Evolutionary conservation across 1,140 invertebrate species (phyloP), one percentile per base, ranked within the genome.

Genomic region (Tribolium madens): DNA sequence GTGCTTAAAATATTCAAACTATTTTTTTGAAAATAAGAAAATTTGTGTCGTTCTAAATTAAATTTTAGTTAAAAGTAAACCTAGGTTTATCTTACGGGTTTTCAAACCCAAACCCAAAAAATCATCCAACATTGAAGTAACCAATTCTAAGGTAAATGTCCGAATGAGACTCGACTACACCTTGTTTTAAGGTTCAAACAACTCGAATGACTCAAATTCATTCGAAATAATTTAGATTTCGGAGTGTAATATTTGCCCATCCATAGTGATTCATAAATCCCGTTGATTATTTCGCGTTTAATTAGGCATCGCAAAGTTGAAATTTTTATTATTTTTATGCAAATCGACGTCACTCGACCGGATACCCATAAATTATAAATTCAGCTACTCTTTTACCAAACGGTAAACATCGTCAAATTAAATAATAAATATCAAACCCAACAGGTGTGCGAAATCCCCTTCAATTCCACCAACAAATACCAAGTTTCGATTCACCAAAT

Each of bases 371-470:
- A 42, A 42, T 42, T 42, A 42, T 42, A n/a, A 42, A 42, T 7
- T 42, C 36, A 42, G n/a, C 36, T n/a, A 42, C 36, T 42, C n/a
- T 9, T 42, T 42, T 42, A 7, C 26, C 6, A 7, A 42, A 42
- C 36, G 6, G 36, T 42, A 42, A 42, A 31, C 26, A 31, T n/a
- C n/a, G n/a, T 6, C 2, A 31, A 31, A 42, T 42, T 42, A 42
- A 42, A 52, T 52, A 12, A 52, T 10, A 12, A 48, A 48, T n/a
- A 48, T 12, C n/a, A 3, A 48, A 48, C 47, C n/a, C 3, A 6
- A 21, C 95, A 96, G 87, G 87, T 95, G 12, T 90, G 89, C 75
- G 95, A 96, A 85, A 91, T 96, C 81, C 94, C 96, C 0, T 95
- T 96, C 86, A 96, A 93, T 86, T 76, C 89, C 82, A 87, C 91